Percentiles rank a stretch among this genome's conserved stretches.
phyloP scores from a whole-genome alignment of 2,113 vertebrate species.

The Chionis minor region DNA sequence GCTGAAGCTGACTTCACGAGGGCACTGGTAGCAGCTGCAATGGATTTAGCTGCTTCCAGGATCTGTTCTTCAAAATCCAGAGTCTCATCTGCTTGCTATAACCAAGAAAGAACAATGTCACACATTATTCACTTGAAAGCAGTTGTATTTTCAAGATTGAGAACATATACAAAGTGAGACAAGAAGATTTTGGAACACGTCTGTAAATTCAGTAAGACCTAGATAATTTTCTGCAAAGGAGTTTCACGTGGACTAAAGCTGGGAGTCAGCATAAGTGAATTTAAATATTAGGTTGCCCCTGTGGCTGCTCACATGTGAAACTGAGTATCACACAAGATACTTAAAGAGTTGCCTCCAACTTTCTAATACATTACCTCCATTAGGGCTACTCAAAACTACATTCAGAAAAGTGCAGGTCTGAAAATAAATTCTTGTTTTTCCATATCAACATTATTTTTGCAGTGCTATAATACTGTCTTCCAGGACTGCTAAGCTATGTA shows the following conservation, averaged over 20 bases:
- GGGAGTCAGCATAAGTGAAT: neutral
- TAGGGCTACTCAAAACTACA: neutral
- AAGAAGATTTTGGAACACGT: neutral
- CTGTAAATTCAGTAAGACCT: neutral
- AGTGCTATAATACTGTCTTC: neutral
- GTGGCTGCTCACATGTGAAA: neutral
- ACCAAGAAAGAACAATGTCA: conserved; percentile 70
- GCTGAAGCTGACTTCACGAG: conserved; percentile 97
- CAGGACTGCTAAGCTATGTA: neutral
- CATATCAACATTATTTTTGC: neutral
- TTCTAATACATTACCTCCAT: neutral
- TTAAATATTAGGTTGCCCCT: neutral
- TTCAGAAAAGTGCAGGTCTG: neutral
- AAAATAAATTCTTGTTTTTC: neutral
- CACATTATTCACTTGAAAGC: neutral
- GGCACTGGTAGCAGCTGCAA: conserved; percentile 96
- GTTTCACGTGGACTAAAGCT: neutral
- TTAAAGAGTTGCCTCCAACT: neutral
- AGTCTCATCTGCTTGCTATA: conserved; percentile 95
- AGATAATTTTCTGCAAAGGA: neutral
- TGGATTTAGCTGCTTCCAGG: conserved; percentile 96
- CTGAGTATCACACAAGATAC: neutral
- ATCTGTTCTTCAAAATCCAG: conserved; percentile 99
- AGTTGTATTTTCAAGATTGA: neutral
- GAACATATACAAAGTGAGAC: neutral